These are phyloP conservation scores for Clarias pachynema DNA, from an alignment of 2,797 vertebrate species.

Conservation along the genomic window DNA sequence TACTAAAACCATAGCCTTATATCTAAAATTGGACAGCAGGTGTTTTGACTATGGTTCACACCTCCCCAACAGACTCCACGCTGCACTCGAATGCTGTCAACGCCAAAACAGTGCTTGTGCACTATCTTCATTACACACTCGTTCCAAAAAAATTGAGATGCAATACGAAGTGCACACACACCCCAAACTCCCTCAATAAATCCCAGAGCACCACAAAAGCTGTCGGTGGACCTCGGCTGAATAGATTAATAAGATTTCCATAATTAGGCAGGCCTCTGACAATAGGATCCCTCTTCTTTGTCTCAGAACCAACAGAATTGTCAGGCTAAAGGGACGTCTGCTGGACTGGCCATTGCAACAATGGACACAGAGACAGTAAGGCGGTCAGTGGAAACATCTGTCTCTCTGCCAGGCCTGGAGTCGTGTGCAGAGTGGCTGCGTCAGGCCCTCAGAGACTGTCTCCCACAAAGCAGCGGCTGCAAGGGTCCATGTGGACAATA, in stretches of 20 bases:
- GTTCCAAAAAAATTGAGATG: slow-evolving; percentile 32
- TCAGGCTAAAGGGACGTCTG: slow-evolving; percentile 80
- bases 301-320: slow-evolving; percentile 86
- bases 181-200: slow-evolving; percentile 76
- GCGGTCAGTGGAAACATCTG: slow-evolving; percentile 79
- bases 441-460: slow-evolving; percentile 21
- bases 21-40: slow-evolving; percentile 15
- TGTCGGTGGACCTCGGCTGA: slow-evolving; percentile 82
- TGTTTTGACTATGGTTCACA: slow-evolving; percentile 19
- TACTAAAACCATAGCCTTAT: background rate
- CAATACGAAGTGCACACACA: slow-evolving; percentile 65
- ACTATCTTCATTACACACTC: slow-evolving; percentile 65
- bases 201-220: slow-evolving; percentile 79
- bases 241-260: slow-evolving; percentile 99
- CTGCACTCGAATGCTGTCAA: slow-evolving; percentile 8
- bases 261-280: slow-evolving; percentile 88
- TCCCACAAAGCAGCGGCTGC: slow-evolving; percentile 48
- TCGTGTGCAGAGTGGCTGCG: slow-evolving; percentile 5
- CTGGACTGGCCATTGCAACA: slow-evolving; percentile 68
- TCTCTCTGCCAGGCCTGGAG: slow-evolving; percentile 66
- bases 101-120: background rate
- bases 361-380: slow-evolving; percentile 78
- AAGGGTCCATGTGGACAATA: slow-evolving; percentile 47
- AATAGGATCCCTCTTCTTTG: slow-evolving; percentile 94
- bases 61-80: background rate